These are phyloP conservation scores for Anthonomus grandis DNA, from an alignment of 1,140 invertebrate species.

Conservation along the genomic window DNA sequence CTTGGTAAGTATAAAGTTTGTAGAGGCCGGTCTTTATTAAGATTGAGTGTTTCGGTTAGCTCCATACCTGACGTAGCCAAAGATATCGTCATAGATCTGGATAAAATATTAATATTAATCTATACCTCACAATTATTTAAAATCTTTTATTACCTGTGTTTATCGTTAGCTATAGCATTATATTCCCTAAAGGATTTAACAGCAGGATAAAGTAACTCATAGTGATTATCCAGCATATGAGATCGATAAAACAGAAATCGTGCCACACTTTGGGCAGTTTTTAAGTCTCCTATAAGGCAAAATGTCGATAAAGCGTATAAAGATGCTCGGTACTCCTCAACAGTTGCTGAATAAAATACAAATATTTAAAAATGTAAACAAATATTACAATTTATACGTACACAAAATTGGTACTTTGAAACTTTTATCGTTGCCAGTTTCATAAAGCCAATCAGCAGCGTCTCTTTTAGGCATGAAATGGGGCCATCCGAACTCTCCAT, in stretches of 20 bases:
- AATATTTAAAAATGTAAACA: background rate
- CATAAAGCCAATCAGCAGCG: constrained; percentile 57
- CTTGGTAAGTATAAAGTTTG: constrained; percentile 57
- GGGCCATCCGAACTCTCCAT: constrained; percentile 64
- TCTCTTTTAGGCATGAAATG: constrained; percentile 51
- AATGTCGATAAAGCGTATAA: constrained; percentile 50
- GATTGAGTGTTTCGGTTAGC: constrained; percentile 60
- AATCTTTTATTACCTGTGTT: constrained; percentile 47
- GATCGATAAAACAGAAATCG: constrained; percentile 62
- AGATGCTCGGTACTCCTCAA: constrained; percentile 53
- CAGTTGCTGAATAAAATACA: constrained; percentile 43
- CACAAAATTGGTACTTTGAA: constrained; percentile 47
- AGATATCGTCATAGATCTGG: constrained; percentile 56
- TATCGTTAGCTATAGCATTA: constrained; percentile 55
- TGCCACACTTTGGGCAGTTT: constrained; percentile 59
- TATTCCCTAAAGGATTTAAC: constrained; percentile 58
- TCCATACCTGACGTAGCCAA: constrained; percentile 65
- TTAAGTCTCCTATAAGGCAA: constrained; percentile 53
- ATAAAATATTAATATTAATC: background rate
- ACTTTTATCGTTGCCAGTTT: constrained; percentile 52
- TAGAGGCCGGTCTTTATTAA: constrained; percentile 53
- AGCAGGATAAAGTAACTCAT: constrained; percentile 56
- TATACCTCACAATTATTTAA: background rate
- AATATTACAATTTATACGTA: constrained; percentile 34
- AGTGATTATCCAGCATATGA: constrained; percentile 58